phyloP scores from a whole-genome alignment of 2,113 vertebrate genomes.

The Eidolon helvum region DNA sequence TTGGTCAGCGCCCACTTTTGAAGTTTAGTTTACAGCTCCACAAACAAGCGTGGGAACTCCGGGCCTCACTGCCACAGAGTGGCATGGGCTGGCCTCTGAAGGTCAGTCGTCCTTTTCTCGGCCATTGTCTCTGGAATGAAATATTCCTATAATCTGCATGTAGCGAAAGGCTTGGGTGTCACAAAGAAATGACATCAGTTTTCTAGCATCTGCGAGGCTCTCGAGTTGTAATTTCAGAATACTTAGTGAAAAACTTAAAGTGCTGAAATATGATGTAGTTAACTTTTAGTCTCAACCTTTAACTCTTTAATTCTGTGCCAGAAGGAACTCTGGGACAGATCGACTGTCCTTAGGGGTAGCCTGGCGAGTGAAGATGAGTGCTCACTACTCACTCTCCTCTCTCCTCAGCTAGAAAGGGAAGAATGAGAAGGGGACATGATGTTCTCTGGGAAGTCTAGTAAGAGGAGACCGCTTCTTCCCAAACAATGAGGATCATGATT shows the following conservation, averaged over 20 bases:
- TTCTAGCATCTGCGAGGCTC: constrained; percentile 67
- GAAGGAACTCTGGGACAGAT: not conserved
- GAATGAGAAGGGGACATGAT: not conserved
- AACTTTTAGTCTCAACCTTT: not conserved
- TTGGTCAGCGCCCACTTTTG: not conserved
- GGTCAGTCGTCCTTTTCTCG: constrained; percentile 12
- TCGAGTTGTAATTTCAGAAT: constrained; percentile 57
- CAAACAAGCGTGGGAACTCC: not conserved
- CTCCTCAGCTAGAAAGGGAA: not conserved
- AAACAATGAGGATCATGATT: not conserved
- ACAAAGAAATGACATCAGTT: constrained; percentile 63
- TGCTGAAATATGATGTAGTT: constrained; percentile 34
- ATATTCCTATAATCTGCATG: constrained; percentile 37
- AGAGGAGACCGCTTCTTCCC: not conserved
- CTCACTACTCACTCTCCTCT: not conserved
- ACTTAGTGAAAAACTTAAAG: constrained; percentile 46
- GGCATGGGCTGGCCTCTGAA: constrained; percentile 36
- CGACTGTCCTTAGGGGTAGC: not conserved
- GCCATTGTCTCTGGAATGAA: constrained; percentile 14
- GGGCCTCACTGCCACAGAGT: not conserved
- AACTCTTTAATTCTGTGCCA: not conserved
- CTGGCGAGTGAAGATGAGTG: not conserved
- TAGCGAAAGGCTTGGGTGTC: constrained; percentile 28
- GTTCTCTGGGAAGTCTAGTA: not conserved
- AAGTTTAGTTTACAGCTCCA: not conserved